Evolutionary conservation across 2,888 invertebrate species (phyloP), one percentile per base, ranked within the genome.

Genomic region (Drosophila setosimentum): DNA sequence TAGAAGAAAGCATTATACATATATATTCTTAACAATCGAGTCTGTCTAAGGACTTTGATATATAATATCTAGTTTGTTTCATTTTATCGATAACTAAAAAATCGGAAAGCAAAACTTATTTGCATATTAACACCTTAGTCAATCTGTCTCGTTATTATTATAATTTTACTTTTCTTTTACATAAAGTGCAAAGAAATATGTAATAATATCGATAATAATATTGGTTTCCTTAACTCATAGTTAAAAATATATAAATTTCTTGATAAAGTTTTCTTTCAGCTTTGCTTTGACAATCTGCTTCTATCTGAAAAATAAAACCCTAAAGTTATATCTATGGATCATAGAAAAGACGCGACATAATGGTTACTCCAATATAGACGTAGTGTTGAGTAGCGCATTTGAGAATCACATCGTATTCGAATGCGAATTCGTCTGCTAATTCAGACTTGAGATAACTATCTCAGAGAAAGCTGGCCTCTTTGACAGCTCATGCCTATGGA

Each of bases 401-500:
- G 30, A 48, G 18, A 32, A 37, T 29, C 58, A 8, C 45, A 33
- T 40, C 40, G 50, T 48, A 32, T 51, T 5, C 2, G 8, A 49
- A 55, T 24, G 42, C n/a, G 33, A 24, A n/a, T 32, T 29, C 40
- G 35, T 54, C 55, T 37, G 27, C 27, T 45, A 24, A 45, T 45
- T 45, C 24, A 45, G 45, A 24, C 45, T 24, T 45, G 24, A 45
- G 45, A 45, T 16, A 24, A 16, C 2, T 8, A 45, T 45, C 45
- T 24, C 27, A 0, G n/a, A n/a, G n/a, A n/a, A n/a, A n/a, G 45
- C 8, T 1, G 27, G 24, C 45, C 16, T 45, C 29, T 63, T 53
- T 77, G 77, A 75, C 79, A 77, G 74, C 68, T 60, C 29, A 35
- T 59, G 68, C 58, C 61, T 50, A 35, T 59, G 51, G 57, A 37